Percentiles rank a stretch among this genome's conserved stretches.
phyloP scores from a whole-genome alignment of 2,113 vertebrate species.

The Dasyprocta punctata region DNA sequence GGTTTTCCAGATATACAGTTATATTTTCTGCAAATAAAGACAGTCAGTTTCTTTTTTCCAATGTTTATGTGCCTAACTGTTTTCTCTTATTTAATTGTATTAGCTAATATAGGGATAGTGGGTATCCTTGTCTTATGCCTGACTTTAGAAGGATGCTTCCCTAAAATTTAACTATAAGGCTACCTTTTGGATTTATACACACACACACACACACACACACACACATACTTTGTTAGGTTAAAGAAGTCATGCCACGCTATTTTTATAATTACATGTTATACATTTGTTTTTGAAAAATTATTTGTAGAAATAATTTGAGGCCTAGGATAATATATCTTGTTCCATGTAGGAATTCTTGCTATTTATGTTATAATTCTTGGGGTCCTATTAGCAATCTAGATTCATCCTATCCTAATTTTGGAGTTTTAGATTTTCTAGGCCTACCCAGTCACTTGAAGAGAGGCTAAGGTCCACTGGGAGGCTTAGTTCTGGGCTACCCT shows the following conservation, averaged over 20 bases:
- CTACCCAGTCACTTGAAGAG: background rate
- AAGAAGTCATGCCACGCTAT: background rate
- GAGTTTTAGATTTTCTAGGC: background rate
- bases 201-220: background rate
- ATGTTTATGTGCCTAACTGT: background rate
- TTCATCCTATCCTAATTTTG: background rate
- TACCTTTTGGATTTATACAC: background rate
- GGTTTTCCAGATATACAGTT: background rate
- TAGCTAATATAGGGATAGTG: background rate
- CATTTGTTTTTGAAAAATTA: conserved; percentile 29
- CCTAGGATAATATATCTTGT: background rate
- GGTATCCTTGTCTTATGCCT: background rate
- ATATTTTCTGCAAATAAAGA: conserved; percentile 10
- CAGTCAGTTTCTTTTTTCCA: background rate
- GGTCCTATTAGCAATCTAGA: background rate
- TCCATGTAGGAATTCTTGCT: background rate
- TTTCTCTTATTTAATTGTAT: background rate
- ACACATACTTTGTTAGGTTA: conserved; percentile 3
- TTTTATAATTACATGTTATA: background rate
- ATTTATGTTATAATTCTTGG: background rate
- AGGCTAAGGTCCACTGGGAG: background rate
- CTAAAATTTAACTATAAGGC: background rate
- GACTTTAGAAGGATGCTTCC: background rate
- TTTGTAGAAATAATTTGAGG: conserved; percentile 21
- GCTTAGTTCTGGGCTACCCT: background rate